Conservation (phyloP, 37 sponge, comb jelly and placozoan genomes). For the Mnemiopsis leidyi region DNA sequence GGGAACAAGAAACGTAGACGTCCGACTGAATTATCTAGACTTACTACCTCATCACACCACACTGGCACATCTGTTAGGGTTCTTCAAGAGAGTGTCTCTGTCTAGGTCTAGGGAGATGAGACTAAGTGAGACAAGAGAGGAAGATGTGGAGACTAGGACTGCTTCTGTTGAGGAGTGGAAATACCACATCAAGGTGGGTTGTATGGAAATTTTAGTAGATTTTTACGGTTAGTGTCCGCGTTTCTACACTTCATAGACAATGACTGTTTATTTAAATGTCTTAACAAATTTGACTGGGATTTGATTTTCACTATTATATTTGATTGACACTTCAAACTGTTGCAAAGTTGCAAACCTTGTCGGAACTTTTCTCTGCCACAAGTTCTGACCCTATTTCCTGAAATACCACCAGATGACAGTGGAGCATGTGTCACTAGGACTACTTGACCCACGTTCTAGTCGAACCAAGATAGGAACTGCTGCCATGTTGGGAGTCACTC, state of each 20-base stretch:
- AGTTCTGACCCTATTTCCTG: no score
- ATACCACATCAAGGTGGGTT: conserved; percentile 18
- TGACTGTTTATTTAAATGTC: no score
- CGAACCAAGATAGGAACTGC: conserved; percentile 18
- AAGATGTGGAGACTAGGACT: background rate
- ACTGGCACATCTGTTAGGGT: conserved; percentile 13
- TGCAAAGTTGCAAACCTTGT: no score
- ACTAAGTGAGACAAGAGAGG: background rate
- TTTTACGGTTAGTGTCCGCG: no score
- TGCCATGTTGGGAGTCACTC: conserved; percentile 37
- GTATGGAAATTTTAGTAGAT: no score
- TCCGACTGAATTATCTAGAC: conserved; percentile 17
- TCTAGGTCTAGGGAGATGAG: background rate
- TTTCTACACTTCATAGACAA: no score
- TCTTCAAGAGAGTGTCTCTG: background rate
- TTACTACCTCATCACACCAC: conserved; percentile 45
- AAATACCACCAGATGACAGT: conserved; percentile 4
- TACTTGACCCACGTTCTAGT: background rate
- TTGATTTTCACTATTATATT: no score
- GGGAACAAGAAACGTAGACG: background rate
- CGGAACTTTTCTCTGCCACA: no score
- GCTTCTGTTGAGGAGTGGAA: background rate
- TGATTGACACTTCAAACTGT: no score
- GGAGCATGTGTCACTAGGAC: conserved; percentile 56
- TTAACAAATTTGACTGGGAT: no score